Percentiles rank a stretch among this genome's conserved stretches.
Evolutionary conservation across 35 echinoderm and acorn worm genomes (phyloP).

Genomic region (Antedon bifida): DNA sequence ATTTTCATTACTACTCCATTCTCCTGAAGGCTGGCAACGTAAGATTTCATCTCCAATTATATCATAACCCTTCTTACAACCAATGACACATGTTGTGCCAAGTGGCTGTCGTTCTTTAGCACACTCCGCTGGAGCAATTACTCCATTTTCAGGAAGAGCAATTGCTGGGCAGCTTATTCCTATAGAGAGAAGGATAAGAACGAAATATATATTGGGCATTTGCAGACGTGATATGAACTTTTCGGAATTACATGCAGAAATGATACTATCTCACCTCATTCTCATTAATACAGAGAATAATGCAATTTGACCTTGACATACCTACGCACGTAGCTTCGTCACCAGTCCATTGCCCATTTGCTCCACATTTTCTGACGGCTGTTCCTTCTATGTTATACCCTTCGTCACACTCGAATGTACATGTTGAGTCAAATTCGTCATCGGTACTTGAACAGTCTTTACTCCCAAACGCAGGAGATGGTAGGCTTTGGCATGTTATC

Average conservation of each 20-base stretch:
- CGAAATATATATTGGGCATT: no score
- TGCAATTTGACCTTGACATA: no score
- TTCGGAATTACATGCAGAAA: no score
- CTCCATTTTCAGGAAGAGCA: background rate
- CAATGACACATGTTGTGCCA: background rate
- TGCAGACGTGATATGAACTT: no score
- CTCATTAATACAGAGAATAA: no score
- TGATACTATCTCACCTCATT: no score
- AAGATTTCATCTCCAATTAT: background rate
- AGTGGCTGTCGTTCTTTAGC: background rate
- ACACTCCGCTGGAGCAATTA: background rate
- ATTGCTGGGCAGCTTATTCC: background rate
- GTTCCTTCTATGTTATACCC: constrained; percentile 15
- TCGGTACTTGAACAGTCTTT: background rate
- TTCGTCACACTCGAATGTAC: constrained; percentile 19
- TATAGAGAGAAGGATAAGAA: background rate
- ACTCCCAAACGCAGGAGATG: background rate
- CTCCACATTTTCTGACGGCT: background rate
- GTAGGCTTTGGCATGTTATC: background rate
- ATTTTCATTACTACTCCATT: background rate
- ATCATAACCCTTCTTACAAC: background rate
- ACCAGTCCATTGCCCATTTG: constrained; percentile 20
- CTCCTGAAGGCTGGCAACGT: background rate
- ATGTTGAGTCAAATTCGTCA: background rate
- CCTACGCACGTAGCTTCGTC: constrained; percentile 12